Evolutionary conservation across 2,113 vertebrate species (phyloP), one percentile per base, ranked within the genome.

Genomic region (Centropus unirufus): DNA sequence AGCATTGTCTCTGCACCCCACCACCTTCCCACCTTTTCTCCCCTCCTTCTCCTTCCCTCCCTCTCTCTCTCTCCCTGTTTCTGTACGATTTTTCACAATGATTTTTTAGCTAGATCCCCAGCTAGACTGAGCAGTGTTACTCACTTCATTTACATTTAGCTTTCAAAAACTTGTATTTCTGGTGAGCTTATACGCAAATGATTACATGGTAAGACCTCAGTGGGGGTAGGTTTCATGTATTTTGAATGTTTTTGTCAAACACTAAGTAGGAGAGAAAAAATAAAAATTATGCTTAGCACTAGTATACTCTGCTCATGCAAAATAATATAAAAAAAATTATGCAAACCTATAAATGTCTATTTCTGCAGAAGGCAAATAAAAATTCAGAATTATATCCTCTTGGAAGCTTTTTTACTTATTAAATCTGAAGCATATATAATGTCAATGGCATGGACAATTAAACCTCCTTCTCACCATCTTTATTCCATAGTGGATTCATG

Each of bases 101-200:
- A 7, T 88, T 77, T 66, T 93, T 86, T 87, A 83, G 52, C 49
- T 77, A 68, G 68, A 83, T 96, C 67, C 68, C 55, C 67, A 85
- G 70, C 79, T 70, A 83, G 78, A 49, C 69, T 81, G 66, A 84
- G 55, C 66, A 40, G 49, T 62, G 32, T 92, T 90, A 83, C 64
- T 74, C 63, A 46, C 34, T 91, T 95, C 82, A 85, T 91, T 93
- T 92, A 51, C 49, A 92, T 91, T 87, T 40, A 55, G 59, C 42
- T 92, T 91, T 62, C 86, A 89, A 79, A 94, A 66, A 44, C 30
- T 42, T 44, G 17, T 74, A 23, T 27, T 83, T 96, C 89, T 93
- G 30, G 62, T 72, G 66, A 86, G 57, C 8, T 84, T 92, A 62
- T 36, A 62, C 46, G 52, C 44, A 81, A 92, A 87, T 54, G 19